Conservation (phyloP, 2,113 vertebrate genomes). For the Laticauda colubrina region DNA sequence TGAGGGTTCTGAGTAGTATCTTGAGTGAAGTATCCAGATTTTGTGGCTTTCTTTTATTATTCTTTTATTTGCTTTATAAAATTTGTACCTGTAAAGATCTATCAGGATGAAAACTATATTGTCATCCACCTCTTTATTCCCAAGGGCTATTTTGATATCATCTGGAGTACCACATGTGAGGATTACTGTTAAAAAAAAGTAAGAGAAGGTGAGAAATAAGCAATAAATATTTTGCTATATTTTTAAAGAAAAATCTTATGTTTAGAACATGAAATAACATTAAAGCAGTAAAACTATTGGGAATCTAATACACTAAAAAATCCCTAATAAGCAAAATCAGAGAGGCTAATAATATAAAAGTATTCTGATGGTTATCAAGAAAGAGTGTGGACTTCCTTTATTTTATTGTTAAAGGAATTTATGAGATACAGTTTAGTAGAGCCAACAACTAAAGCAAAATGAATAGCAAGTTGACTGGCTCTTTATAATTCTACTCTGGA, state of each 20-base stretch:
- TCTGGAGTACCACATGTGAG: slow-evolving; percentile 79
- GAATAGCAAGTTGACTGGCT: background rate
- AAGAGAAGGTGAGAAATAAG: slow-evolving; percentile 22
- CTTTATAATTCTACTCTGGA: background rate
- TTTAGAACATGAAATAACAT: background rate
- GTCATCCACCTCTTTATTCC: slow-evolving; percentile 34
- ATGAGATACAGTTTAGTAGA: background rate
- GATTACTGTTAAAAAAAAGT: slow-evolving; percentile 75
- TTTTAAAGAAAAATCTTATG: background rate
- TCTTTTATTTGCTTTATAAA: slow-evolving; percentile 6
- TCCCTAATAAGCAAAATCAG: background rate
- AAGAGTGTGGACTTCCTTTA: background rate
- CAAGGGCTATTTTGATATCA: slow-evolving; percentile 61
- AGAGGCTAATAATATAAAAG: background rate
- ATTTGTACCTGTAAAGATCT: slow-evolving; percentile 89
- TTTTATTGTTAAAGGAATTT: background rate
- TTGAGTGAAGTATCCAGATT: background rate
- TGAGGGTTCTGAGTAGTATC: background rate
- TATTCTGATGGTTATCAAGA: background rate
- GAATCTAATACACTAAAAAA: background rate
- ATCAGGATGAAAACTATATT: slow-evolving; percentile 85
- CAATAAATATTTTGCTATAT: background rate
- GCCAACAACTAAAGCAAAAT: background rate
- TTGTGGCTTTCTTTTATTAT: slow-evolving; percentile 7
- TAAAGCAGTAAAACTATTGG: background rate